Percentiles rank a stretch among this genome's conserved stretches.
Evolutionary conservation across 2,888 invertebrate species (phyloP).

Genomic region (Ptycholaimellus sp.): DNA sequence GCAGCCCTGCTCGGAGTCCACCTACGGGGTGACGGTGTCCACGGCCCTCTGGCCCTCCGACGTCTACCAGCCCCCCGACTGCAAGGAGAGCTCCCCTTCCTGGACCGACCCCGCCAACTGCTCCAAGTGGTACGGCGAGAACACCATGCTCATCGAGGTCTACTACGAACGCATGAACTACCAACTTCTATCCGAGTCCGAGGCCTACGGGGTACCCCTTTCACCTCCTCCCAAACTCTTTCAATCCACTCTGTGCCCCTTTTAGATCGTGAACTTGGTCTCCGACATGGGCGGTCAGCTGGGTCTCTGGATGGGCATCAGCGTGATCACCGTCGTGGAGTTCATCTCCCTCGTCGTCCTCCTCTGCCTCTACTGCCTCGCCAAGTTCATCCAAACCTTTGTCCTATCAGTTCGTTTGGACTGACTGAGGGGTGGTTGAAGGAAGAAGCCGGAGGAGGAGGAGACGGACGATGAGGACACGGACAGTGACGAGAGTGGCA

Average conservation of each 20-base stretch:
- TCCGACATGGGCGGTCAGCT: slow-evolving; percentile 28
- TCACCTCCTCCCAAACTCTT: neutral
- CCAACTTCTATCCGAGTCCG: slow-evolving; percentile 18
- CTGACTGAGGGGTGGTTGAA: no score
- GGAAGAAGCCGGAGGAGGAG: no score
- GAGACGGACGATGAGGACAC: no score
- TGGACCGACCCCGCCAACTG: slow-evolving; percentile 5
- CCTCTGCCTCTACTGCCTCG: slow-evolving; percentile 1
- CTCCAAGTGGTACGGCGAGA: slow-evolving; percentile 16
- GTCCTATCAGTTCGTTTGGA: no score
- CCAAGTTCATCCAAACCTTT: no score
- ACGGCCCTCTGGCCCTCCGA: slow-evolving; percentile 21
- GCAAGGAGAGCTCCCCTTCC: slow-evolving; percentile 8
- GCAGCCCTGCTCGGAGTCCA: slow-evolving; percentile 7
- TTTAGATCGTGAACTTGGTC: slow-evolving; percentile 25
- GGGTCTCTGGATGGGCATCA: slow-evolving; percentile 26
- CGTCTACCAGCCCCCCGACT: slow-evolving; percentile 18
- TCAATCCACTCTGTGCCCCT: neutral
- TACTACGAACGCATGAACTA: slow-evolving; percentile 26
- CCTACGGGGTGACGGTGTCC: slow-evolving; percentile 19
- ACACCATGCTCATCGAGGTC: slow-evolving; percentile 25
- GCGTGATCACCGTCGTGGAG: slow-evolving; percentile 22
- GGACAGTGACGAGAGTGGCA: no score
- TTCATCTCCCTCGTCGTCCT: slow-evolving; percentile 9
- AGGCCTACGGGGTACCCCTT: slow-evolving; percentile 14